phyloP scores from a whole-genome alignment of 1,140 invertebrate genomes.

The Lethrus apterus region DNA sequence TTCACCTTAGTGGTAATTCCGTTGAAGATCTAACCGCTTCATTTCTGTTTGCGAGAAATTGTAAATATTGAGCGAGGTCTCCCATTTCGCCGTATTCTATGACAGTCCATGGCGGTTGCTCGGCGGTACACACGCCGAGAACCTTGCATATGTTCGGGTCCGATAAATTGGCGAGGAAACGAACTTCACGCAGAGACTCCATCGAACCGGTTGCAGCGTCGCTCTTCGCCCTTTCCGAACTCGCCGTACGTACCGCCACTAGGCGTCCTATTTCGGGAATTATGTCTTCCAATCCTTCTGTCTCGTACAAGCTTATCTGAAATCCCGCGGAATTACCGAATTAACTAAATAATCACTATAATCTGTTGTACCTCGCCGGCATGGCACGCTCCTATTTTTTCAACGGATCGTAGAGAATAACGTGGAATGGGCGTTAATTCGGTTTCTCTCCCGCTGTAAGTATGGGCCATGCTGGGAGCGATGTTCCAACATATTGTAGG shows the following conservation, averaged over 20 bases:
- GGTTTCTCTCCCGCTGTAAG: slow-evolving; percentile 52
- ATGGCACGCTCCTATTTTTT: slow-evolving; percentile 65
- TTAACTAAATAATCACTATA: slow-evolving; percentile 6
- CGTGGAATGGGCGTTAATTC: slow-evolving; percentile 57
- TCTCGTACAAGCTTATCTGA: slow-evolving; percentile 51
- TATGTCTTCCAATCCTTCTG: slow-evolving; percentile 45
- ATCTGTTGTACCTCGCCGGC: slow-evolving; percentile 58
- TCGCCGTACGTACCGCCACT: slow-evolving; percentile 45
- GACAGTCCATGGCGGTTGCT: slow-evolving; percentile 61
- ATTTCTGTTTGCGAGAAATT: slow-evolving; percentile 41
- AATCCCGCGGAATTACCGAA: slow-evolving; percentile 5
- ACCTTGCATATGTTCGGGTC: slow-evolving; percentile 70
- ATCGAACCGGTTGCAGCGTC: slow-evolving; percentile 32
- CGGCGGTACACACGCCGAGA: slow-evolving; percentile 58
- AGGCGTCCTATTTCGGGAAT: slow-evolving; percentile 41
- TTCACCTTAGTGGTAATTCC: slow-evolving; percentile 36
- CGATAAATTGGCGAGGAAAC: slow-evolving; percentile 62
- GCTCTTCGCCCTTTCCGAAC: slow-evolving; percentile 33
- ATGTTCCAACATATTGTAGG: slow-evolving; percentile 55
- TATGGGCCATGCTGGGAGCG: slow-evolving; percentile 53
- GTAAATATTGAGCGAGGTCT: slow-evolving; percentile 70
- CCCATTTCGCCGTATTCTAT: slow-evolving; percentile 74
- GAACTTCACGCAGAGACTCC: slow-evolving; percentile 56
- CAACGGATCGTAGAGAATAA: slow-evolving; percentile 58
- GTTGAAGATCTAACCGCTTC: slow-evolving; percentile 30